These are phyloP conservation scores for Brachyalestes nurse DNA, from an alignment of 2,797 vertebrate genomes.

Conservation along the genomic window DNA sequence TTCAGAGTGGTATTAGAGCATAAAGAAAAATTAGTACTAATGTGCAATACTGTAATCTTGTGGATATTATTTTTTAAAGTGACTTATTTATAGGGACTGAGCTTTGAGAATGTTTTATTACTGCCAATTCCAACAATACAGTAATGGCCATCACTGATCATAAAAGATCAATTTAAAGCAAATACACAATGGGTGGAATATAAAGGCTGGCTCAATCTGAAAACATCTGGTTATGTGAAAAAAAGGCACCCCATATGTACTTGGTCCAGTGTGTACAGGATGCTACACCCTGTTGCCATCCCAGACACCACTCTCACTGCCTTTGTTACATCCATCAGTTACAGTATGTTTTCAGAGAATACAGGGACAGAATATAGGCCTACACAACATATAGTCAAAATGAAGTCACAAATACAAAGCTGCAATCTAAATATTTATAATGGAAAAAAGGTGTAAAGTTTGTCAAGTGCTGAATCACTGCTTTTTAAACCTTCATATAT, in stretches of 20 bases:
- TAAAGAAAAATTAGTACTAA: constrained; percentile 49
- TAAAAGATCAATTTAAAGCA: background rate
- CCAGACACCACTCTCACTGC: constrained; percentile 7
- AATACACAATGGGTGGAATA: background rate
- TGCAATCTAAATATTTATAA: constrained; percentile 46
- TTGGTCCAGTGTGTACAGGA: constrained; percentile 4
- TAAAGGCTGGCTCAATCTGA: constrained; percentile 12
- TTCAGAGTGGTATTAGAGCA: constrained; percentile 45
- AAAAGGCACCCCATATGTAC: constrained; percentile 35
- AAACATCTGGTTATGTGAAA: constrained; percentile 2
- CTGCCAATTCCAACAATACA: constrained; percentile 9
- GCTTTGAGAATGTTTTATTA: constrained; percentile 1
- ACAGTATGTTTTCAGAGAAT: constrained; percentile 28
- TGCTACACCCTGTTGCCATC: background rate
- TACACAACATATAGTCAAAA: constrained; percentile 29
- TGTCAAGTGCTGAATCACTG: constrained; percentile 42
- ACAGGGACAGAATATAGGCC: background rate
- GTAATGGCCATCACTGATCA: background rate
- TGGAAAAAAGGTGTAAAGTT: constrained; percentile 41
- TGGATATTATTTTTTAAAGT: background rate
- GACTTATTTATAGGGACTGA: constrained; percentile 10
- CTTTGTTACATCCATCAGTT: constrained; percentile 7
- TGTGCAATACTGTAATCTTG: constrained; percentile 60
- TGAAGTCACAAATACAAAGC: constrained; percentile 33
- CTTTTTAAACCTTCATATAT: constrained; percentile 41